phyloP scores from a whole-genome alignment of 2,888 invertebrate species.

The Hylaea fasciaria region DNA sequence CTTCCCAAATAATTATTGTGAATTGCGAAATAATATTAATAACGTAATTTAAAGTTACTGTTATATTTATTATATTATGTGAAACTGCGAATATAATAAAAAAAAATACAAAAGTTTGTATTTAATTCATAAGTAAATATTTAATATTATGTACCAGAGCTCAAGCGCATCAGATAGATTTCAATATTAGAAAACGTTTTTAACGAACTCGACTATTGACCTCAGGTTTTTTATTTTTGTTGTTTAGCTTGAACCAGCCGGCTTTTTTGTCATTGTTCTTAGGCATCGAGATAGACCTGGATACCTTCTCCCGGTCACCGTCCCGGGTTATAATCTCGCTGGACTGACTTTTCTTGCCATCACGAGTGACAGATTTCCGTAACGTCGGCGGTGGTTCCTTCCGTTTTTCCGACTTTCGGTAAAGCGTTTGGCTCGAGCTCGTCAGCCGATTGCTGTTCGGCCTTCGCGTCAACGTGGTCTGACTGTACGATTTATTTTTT shows the following conservation, averaged over 20 bases:
- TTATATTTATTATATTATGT: no score
- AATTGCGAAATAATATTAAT: no score
- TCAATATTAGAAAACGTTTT: neutral
- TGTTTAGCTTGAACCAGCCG: conserved; percentile 89
- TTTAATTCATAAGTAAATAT: no score
- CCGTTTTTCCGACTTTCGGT: conserved; percentile 78
- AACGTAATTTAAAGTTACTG: no score
- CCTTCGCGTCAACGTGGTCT: conserved; percentile 69
- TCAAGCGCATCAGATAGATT: neutral
- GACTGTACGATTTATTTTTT: conserved; percentile 80
- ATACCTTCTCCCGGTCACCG: conserved; percentile 79
- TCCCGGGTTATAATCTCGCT: conserved; percentile 86
- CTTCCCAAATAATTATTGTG: no score
- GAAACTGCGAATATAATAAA: no score
- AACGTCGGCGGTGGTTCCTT: conserved; percentile 66
- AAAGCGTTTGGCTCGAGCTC: conserved; percentile 72
- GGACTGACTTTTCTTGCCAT: conserved; percentile 84
- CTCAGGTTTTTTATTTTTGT: conserved; percentile 76
- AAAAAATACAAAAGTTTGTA: no score
- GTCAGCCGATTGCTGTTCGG: conserved; percentile 69
- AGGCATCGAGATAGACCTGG: conserved; percentile 89
- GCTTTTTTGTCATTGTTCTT: conserved; percentile 89
- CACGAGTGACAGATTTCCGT: conserved; percentile 71
- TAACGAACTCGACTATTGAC: conserved; percentile 71
- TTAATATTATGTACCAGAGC: neutral